Percentiles rank a stretch among this genome's conserved stretches.
Evolutionary conservation across 2,797 vertebrate species (phyloP).

Genomic region (Perdix hodgsoniae): DNA sequence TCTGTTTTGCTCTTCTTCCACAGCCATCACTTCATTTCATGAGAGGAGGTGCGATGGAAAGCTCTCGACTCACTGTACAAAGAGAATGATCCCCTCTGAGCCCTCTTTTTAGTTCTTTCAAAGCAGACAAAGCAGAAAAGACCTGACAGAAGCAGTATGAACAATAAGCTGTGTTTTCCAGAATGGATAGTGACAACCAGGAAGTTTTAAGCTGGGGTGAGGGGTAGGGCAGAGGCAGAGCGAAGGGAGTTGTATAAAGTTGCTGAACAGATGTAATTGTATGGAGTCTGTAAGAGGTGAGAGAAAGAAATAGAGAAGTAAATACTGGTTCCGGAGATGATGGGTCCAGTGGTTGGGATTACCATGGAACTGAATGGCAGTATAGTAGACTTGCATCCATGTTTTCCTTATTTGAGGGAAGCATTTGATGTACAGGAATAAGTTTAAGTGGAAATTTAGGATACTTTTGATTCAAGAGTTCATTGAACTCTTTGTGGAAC

Average conservation of each 20-base stretch:
- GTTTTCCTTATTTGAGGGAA: neutral
- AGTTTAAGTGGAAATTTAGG: neutral
- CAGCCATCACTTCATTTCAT: neutral
- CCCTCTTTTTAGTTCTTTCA: constrained; percentile 26
- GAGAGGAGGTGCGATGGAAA: constrained; percentile 8
- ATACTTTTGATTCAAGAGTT: neutral
- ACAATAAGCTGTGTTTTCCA: neutral
- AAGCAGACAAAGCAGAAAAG: constrained; percentile 41
- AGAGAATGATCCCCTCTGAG: constrained; percentile 25
- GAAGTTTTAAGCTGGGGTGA: neutral
- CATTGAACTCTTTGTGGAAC: neutral
- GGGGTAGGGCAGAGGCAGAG: neutral
- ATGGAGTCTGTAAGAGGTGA: neutral
- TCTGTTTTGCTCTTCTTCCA: constrained; percentile 18
- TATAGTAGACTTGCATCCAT: fast-evolving
- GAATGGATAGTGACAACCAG: neutral
- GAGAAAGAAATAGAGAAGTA: neutral
- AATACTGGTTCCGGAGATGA: neutral
- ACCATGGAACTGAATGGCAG: neutral
- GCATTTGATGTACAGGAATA: neutral
- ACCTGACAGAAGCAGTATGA: constrained; percentile 18
- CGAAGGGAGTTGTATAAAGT: neutral
- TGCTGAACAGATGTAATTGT: neutral
- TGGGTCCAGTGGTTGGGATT: neutral
- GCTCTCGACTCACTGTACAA: neutral